Conservation (phyloP, 2,113 vertebrate species). For the Anhinga rufa region DNA sequence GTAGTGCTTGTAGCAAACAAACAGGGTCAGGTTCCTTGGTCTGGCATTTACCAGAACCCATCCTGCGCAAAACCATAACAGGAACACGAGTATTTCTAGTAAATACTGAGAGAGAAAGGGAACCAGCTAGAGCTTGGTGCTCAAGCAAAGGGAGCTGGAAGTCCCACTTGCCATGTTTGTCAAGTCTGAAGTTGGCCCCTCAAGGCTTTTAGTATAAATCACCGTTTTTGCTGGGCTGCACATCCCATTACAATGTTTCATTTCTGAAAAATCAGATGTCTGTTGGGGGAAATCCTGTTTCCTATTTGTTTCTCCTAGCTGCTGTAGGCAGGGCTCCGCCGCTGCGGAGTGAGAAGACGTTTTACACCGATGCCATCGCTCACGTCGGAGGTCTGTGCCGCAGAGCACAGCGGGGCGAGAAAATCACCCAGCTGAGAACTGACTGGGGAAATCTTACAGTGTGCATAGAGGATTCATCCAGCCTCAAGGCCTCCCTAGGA, state of each 20-base stretch:
- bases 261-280: background rate
- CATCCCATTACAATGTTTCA: background rate
- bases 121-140: background rate
- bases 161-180: background rate
- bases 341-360: background rate
- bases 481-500: background rate
- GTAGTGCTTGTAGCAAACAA: background rate
- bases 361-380: background rate
- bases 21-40: background rate
- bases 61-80: background rate
- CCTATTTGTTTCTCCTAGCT: background rate
- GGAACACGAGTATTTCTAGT: background rate
- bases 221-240: background rate
- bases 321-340: background rate
- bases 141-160: background rate
- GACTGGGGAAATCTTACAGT: background rate
- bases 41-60: background rate
- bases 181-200: background rate
- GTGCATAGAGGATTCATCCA: background rate
- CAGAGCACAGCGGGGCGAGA: background rate
- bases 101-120: background rate
- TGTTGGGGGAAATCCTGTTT: conserved; percentile 37
- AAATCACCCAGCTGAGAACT: background rate
- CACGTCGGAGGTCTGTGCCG: background rate
- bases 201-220: background rate